Conservation (phyloP, 2,797 vertebrate genomes). For the Manis javanica region DNA sequence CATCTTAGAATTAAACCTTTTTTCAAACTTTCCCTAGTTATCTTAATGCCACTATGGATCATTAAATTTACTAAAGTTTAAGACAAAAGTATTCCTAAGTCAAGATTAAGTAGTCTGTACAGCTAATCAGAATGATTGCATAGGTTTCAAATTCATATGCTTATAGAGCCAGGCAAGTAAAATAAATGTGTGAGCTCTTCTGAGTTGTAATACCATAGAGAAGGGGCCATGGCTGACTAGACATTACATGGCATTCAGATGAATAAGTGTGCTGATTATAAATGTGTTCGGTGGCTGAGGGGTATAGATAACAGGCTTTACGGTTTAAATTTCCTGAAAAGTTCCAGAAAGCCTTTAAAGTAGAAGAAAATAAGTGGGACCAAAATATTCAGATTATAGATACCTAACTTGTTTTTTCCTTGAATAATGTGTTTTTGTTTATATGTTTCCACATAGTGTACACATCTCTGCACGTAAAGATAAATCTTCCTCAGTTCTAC, state of each 20-base stretch:
- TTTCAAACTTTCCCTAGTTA: conserved; percentile 4
- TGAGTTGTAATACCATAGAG: background rate
- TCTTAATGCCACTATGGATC: background rate
- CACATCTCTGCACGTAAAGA: conserved; percentile 62
- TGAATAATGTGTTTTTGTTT: background rate
- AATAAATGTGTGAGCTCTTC: background rate
- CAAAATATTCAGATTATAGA: background rate
- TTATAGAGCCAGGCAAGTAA: background rate
- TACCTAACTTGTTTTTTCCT: background rate
- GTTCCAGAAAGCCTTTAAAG: background rate
- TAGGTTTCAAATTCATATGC: background rate
- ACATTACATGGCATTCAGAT: background rate
- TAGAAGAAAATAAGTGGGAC: background rate
- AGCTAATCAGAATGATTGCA: background rate
- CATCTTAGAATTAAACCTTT: background rate
- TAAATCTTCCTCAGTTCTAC: conserved; percentile 65
- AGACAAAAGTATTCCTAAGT: background rate
- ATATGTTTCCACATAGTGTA: conserved; percentile 38
- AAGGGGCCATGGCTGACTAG: background rate
- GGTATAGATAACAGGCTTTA: background rate
- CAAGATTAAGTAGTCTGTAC: background rate
- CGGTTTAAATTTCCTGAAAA: background rate
- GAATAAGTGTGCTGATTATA: background rate
- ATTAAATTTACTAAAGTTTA: background rate
- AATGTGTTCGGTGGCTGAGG: background rate